These are phyloP conservation scores for Parnassius glacialis DNA, from an alignment of 2,888 invertebrate species.

Conservation along the genomic window DNA sequence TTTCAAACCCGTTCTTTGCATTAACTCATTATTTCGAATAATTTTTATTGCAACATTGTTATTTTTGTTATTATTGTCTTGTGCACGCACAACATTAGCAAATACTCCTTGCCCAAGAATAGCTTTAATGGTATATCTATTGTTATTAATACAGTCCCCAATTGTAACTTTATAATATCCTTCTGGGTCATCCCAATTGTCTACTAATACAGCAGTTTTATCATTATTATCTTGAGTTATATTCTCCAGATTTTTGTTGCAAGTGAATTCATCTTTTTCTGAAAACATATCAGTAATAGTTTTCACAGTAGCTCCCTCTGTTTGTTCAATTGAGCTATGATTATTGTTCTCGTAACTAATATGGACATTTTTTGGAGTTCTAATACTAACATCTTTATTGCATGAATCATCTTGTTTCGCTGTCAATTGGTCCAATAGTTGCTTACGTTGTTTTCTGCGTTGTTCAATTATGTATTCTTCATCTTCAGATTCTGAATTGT, in stretches of 20 bases:
- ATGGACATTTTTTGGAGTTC: conserved; percentile 22
- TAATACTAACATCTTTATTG: conserved; percentile 31
- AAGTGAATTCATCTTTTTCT: conserved; percentile 92
- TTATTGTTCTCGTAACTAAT: conserved; percentile 36
- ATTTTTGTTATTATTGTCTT: conserved; percentile 91
- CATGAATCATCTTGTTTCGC: conserved; percentile 33
- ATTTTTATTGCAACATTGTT: conserved; percentile 98
- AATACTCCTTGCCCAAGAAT: conserved; percentile 99
- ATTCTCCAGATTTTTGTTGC: conserved; percentile 70
- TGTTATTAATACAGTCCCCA: conserved; percentile 90
- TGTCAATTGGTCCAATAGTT: conserved; percentile 84
- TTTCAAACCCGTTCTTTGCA: conserved; percentile 98
- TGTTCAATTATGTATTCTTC: conserved; percentile 95
- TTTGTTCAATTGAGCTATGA: conserved; percentile 39
- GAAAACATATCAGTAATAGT: conserved; percentile 94
- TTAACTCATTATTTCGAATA: conserved; percentile 98
- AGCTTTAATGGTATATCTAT: conserved; percentile 95
- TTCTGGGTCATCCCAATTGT: conserved; percentile 99
- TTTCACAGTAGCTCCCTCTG: conserved; percentile 55
- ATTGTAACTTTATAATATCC: conserved; percentile 97
- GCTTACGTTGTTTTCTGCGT: conserved; percentile 92
- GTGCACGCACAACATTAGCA: conserved; percentile 96
- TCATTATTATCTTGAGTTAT: conserved; percentile 58
- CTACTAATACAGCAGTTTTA: conserved; percentile 92
- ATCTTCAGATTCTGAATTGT: conserved; percentile 85